These are phyloP conservation scores for Neodiprion pinetum DNA, from an alignment of 1,140 invertebrate genomes.

Conservation along the genomic window DNA sequence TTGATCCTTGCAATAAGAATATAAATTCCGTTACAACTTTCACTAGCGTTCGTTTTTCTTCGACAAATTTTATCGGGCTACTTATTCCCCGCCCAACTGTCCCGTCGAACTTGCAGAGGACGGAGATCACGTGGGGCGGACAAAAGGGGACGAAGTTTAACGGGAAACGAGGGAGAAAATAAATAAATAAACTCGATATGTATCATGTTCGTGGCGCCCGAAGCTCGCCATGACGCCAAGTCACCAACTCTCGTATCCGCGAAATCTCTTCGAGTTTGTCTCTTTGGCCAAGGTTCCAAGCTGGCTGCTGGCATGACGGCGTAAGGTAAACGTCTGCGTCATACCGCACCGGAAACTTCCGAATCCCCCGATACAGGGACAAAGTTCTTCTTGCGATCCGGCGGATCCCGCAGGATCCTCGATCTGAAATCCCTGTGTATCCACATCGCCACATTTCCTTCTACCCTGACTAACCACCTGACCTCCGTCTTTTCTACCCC, in stretches of 20 bases:
- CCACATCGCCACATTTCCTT: background rate
- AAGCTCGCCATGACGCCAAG: too few species aligned
- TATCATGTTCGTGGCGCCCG: too few species aligned
- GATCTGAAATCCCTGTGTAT: background rate
- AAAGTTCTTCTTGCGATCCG: background rate
- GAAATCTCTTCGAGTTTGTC: conserved; percentile 7
- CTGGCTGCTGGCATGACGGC: too few species aligned
- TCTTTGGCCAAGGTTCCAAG: background rate
- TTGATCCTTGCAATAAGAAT: too few species aligned
- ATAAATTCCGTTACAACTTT: too few species aligned
- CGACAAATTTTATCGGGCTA: too few species aligned
- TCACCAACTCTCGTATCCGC: background rate
- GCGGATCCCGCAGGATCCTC: background rate
- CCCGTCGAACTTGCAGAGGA: too few species aligned
- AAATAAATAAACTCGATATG: background rate
- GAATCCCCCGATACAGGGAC: background rate
- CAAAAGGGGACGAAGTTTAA: background rate
- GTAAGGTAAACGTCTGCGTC: background rate
- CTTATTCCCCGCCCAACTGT: too few species aligned
- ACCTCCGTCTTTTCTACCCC: background rate
- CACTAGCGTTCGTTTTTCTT: too few species aligned
- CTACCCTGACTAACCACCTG: too few species aligned
- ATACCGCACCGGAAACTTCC: background rate
- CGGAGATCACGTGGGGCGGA: too few species aligned
- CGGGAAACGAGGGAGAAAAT: background rate